These are phyloP conservation scores for Acanthosepion pharaonis DNA, from an alignment of 2,888 invertebrate genomes.

Conservation along the genomic window DNA sequence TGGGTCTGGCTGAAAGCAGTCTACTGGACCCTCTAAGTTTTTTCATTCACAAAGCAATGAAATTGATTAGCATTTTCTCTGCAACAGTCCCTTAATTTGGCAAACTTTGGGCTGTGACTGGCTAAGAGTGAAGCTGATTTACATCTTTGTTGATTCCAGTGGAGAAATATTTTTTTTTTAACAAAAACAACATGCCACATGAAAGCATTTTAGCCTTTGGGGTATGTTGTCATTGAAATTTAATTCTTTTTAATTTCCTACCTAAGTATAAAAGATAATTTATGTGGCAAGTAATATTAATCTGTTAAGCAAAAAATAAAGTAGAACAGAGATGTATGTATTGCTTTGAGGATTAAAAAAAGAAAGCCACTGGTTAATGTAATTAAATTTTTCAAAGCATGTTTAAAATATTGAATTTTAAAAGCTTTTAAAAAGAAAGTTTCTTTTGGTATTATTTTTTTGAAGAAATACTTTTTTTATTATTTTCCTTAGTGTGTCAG, in stretches of 20 bases:
- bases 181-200: too few relatives aligned
- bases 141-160: too few relatives aligned
- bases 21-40: too few relatives aligned
- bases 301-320: not conserved
- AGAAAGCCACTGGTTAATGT: not conserved
- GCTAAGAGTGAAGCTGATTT: too few relatives aligned
- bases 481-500: slow-evolving; percentile 60
- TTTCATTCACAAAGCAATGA: too few relatives aligned
- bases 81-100: too few relatives aligned
- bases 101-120: too few relatives aligned
- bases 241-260: not conserved
- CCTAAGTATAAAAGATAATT: not conserved
- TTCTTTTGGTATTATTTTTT: not conserved
- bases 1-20: too few relatives aligned
- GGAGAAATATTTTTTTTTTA: too few relatives aligned
- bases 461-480: not conserved
- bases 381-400: not conserved
- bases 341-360: not conserved
- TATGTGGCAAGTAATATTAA: not conserved
- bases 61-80: too few relatives aligned
- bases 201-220: not conserved
- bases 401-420: not conserved
- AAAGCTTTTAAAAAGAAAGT: not conserved
- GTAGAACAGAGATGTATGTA: not conserved
- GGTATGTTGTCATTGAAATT: not conserved